Percentiles rank a stretch among this genome's conserved stretches.
Evolutionary conservation across 2,888 invertebrate species (phyloP).

Genomic region (Vannuccia rotundouncinata): DNA sequence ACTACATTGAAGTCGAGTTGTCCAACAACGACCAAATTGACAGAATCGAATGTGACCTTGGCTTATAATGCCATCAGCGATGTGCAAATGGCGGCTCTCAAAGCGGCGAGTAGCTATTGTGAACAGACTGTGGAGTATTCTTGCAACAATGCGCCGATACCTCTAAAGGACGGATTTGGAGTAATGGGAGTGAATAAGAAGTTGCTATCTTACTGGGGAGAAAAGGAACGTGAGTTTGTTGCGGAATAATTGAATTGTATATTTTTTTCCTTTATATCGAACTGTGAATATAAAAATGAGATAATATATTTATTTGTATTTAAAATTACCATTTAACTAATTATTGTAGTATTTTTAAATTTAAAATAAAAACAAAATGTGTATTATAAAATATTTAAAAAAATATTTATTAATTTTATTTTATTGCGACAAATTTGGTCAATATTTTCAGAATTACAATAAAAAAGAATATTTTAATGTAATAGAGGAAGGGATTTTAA

Average conservation of each 20-base stretch:
- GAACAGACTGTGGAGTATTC: constrained; percentile 30
- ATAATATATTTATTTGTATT: too few species aligned
- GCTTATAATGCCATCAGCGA: neutral
- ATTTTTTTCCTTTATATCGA: too few species aligned
- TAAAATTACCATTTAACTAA: too few species aligned
- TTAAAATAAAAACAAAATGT: too few species aligned
- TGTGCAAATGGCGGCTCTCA: neutral
- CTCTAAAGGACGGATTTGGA: neutral
- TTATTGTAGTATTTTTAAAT: too few species aligned
- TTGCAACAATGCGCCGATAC: constrained; percentile 31
- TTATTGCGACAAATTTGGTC: too few species aligned
- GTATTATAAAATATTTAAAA: too few species aligned
- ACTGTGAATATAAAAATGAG: too few species aligned
- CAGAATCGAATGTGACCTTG: neutral
- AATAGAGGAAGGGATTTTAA: too few species aligned
- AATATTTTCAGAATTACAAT: too few species aligned
- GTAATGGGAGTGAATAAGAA: neutral
- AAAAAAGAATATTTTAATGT: too few species aligned
- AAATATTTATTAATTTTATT: too few species aligned
- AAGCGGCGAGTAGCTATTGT: neutral
- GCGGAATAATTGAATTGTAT: neutral
- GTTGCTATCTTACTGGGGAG: constrained; percentile 28
- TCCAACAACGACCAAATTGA: neutral
- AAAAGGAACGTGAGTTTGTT: constrained; percentile 22
- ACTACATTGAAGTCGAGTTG: constrained; percentile 13